A percentile compares a stretch with the other conserved stretches of the same genome.
Conservation (phyloP, 92 coral and sea anemone species). For the Blastomussa wellsi region DNA sequence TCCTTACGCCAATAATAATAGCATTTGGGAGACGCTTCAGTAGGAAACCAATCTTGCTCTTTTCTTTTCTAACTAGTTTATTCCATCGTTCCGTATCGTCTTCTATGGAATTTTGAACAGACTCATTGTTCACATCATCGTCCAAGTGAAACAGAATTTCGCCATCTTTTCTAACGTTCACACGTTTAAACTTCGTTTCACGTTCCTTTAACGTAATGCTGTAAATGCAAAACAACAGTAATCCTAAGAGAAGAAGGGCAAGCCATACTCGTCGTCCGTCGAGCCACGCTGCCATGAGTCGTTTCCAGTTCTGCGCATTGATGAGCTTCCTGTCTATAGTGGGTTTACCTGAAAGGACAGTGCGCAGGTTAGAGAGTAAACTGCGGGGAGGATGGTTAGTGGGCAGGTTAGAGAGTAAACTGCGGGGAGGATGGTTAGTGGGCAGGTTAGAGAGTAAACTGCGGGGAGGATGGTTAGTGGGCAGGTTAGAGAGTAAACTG, state of each 20-base stretch:
- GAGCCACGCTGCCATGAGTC: conserved; percentile 26
- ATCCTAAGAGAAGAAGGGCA: conserved; percentile 10
- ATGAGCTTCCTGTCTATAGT: not conserved
- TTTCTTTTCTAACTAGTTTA: not conserved
- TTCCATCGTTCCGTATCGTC: not conserved
- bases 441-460: no score
- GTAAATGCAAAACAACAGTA: conserved; percentile 24
- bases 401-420: no score
- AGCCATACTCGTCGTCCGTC: conserved; percentile 27
- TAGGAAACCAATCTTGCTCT: not conserved
- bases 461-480: no score
- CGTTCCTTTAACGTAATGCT: conserved; percentile 18
- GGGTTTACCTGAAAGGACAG: not conserved
- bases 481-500: no score
- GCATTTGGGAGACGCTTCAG: conserved; percentile 55
- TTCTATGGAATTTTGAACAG: not conserved
- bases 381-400: no score
- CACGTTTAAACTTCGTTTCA: not conserved
- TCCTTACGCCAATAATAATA: conserved; percentile 60
- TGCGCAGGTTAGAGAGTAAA: not conserved
- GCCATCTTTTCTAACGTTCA: not conserved
- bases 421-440: no score
- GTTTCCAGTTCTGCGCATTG: not conserved
- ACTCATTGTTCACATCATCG: not conserved
- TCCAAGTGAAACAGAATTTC: conserved; percentile 1